phyloP scores from a whole-genome alignment of 2,888 invertebrate species.

The Drosophila stalkeri region DNA sequence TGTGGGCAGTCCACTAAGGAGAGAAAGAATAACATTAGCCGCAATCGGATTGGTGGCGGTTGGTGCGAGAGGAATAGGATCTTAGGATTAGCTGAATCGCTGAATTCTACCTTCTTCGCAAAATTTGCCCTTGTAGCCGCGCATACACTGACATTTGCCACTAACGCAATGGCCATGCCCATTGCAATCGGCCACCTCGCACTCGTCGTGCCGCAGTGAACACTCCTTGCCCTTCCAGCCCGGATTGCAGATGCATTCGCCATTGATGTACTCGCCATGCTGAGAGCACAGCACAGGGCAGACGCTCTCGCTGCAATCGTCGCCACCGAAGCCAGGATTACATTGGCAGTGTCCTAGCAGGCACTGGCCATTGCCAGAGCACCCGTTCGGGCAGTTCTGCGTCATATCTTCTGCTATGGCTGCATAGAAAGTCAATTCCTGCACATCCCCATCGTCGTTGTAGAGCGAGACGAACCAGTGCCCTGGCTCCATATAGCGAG shows the following conservation, averaged over 20 bases:
- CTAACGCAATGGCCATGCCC: conserved; percentile 98
- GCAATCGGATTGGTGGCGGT: background rate
- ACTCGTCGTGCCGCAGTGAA: conserved; percentile 96
- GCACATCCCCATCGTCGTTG: conserved; percentile 97
- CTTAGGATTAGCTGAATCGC: background rate
- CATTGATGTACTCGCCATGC: conserved; percentile 97
- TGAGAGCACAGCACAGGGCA: conserved; percentile 99
- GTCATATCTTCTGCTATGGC: conserved; percentile 96
- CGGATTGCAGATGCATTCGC: conserved; percentile 98
- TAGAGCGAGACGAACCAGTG: conserved; percentile 98
- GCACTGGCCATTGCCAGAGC: conserved; percentile 98
- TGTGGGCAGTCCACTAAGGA: conserved; percentile 94
- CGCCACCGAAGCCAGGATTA: conserved; percentile 97
- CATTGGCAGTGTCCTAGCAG: conserved; percentile 97
- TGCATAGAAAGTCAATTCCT: conserved; percentile 94
- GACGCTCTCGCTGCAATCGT: conserved; percentile 98
- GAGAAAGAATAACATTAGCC: background rate
- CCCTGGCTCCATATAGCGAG: conserved; percentile 97
- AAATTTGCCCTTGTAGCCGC: conserved; percentile 97
- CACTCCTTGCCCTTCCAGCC: conserved; percentile 99
- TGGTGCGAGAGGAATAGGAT: background rate
- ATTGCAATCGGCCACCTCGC: conserved; percentile 97
- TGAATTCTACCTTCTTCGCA: conserved; percentile 91
- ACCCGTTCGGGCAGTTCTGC: conserved; percentile 97
- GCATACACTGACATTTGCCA: conserved; percentile 96